Evolutionary conservation across 2,113 vertebrate species (phyloP).

Genomic region (Rhagologus leucostigma): DNA sequence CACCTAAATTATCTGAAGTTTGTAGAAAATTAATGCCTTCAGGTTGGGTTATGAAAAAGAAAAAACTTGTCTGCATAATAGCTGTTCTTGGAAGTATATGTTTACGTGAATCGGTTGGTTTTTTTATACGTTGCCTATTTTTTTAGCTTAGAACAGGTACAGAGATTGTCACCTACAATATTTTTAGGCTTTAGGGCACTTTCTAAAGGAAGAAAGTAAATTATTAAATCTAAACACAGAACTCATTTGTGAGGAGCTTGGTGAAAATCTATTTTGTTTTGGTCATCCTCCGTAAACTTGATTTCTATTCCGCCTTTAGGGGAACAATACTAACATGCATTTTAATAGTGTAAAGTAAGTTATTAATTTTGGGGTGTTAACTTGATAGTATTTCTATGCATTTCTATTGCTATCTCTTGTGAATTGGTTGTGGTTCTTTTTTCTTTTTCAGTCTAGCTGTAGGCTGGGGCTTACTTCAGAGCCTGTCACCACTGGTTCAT

Average conservation of each 20-base stretch:
- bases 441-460: background rate
- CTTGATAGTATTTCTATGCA: background rate
- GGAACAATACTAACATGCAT: background rate
- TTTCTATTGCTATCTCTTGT: background rate
- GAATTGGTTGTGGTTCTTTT: background rate
- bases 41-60: background rate
- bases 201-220: background rate
- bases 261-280: background rate
- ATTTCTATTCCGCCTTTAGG: slow-evolving; percentile 2
- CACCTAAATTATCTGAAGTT: background rate
- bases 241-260: background rate
- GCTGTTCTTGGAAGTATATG: background rate
- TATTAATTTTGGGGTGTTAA: slow-evolving; percentile 7
- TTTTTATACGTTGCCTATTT: background rate
- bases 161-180: background rate
- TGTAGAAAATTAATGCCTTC: background rate
- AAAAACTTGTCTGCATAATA: background rate
- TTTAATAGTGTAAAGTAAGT: slow-evolving; percentile 6
- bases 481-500: background rate
- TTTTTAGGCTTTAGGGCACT: background rate
- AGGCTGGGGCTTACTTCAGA: background rate
- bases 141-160: background rate
- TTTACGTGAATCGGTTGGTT: background rate
- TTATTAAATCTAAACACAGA: background rate
- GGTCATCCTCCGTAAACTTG: background rate